These are phyloP conservation scores for Gisinianus flammeolus DNA, from an alignment of 2,888 invertebrate genomes.

Conservation along the genomic window DNA sequence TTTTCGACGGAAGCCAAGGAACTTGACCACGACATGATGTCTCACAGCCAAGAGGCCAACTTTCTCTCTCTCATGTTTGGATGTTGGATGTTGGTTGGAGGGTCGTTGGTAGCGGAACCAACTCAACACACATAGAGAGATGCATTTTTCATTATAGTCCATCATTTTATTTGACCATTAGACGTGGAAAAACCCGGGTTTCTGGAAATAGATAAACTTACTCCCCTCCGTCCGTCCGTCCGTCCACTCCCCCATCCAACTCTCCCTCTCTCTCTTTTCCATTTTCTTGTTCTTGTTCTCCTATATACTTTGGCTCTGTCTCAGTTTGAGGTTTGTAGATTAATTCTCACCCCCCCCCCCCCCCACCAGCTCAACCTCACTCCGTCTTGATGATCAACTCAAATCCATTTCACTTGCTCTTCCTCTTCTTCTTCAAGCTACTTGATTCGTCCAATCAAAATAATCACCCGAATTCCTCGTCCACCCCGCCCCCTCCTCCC, in stretches of 20 bases:
- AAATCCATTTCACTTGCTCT: too few relatives aligned
- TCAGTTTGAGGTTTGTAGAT: neutral
- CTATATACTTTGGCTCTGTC: slow-evolving; percentile 19
- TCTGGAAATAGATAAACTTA: neutral
- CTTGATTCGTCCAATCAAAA: neutral
- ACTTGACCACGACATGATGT: neutral
- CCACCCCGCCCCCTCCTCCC: neutral
- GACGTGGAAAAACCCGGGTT: neutral
- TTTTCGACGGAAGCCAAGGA: neutral
- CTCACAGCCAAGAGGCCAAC: neutral
- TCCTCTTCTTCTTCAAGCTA: neutral
- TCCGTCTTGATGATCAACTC: too few relatives aligned
- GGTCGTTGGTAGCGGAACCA: too few relatives aligned
- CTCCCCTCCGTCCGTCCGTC: neutral
- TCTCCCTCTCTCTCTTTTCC: neutral
- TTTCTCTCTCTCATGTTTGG: neutral
- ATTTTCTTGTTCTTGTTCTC: neutral
- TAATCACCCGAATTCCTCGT: neutral
- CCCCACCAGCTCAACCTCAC: neutral
- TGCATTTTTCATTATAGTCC: slow-evolving; percentile 28
- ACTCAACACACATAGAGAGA: too few relatives aligned
- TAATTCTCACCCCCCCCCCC: slow-evolving; percentile 12
- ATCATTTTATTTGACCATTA: slow-evolving; percentile 28
- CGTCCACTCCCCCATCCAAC: neutral
- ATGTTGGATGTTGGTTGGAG: neutral